Evolutionary conservation across 2,113 vertebrate species (phyloP), one percentile per base, ranked within the genome.

Genomic region (Cynopterus brachyotis): DNA sequence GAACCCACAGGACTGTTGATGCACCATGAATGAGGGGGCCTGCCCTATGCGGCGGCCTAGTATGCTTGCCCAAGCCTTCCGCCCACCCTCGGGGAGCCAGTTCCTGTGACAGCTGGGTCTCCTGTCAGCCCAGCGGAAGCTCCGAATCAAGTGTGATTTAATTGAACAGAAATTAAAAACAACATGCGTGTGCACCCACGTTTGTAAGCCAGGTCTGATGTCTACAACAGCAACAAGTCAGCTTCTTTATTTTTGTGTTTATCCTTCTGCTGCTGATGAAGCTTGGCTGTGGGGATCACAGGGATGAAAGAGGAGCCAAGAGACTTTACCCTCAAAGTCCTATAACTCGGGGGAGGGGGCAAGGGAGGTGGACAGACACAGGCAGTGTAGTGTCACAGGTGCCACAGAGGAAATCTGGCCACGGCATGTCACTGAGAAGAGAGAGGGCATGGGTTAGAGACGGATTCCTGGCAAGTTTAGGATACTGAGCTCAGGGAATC

Each of bases 341-440:
- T 9, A 0, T 32, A 35, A 32, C 15, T 78, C 55, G 59, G 26
- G 13, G 0, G 13, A 0, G 20, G 26, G 9, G 2, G 0, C 0
- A 0, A 15, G 47, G 20, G 4, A 12, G 9, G 40, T 60, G 53
- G 35, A 89, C 7, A 35, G 16, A 37, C 37, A 35, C 50, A 3
- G 3, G 20, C 1, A 19, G 37, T 22, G 11, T 17, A 28, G n/a
- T 19, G 30, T 9, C 78, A 45, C 35, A 9, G 13, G 28, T 40
- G 22, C 37, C 22, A 28, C 89, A 50, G 66, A 67, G 67, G 85
- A 70, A 66, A 67, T 45, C 50, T 22, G 9, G 16, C 17, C 59
- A 85, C 8, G 40, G 6, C 42, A 3, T 17, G 32, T 78, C 85
- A 53, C 78, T 72, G 24, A 32, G 50, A 42, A 17, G 60, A 60